Conservation (phyloP, 1,140 invertebrate genomes). For the Pseudomyrmex cubaensis region DNA sequence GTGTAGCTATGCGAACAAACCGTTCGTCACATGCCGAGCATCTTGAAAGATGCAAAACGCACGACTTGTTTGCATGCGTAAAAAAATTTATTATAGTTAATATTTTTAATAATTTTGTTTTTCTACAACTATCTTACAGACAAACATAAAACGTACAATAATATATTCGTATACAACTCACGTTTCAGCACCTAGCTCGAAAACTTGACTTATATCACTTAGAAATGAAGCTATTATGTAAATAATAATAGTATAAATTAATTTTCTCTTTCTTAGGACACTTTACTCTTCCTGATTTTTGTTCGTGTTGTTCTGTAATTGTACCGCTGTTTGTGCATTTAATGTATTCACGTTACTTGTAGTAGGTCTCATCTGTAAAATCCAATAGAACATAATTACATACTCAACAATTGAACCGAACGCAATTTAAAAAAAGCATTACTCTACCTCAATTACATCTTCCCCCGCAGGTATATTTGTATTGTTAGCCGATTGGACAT, state of each 20-base stretch:
- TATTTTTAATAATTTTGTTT: no score
- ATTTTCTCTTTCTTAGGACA: background rate
- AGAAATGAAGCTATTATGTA: background rate
- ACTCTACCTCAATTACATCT: constrained; percentile 31
- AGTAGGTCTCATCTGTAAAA: constrained; percentile 29
- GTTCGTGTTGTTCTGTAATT: constrained; percentile 14
- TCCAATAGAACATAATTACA: constrained; percentile 8
- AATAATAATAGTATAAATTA: constrained; percentile 23
- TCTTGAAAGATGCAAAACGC: no score
- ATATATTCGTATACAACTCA: constrained; percentile 43
- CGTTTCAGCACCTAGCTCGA: background rate
- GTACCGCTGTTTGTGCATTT: constrained; percentile 26
- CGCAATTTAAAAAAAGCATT: no score
- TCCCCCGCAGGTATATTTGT: background rate
- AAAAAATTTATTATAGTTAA: no score
- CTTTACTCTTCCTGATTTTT: constrained; percentile 42
- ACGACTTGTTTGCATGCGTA: no score
- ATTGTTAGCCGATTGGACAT: constrained; percentile 16
- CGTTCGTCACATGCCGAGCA: no score
- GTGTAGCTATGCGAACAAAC: no score
- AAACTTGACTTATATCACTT: constrained; percentile 12
- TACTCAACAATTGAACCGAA: background rate
- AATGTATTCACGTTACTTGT: constrained; percentile 7
- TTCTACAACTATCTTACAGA: no score
- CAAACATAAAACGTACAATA: constrained; percentile 7